Evolutionary conservation across 1,140 invertebrate species (phyloP), one percentile per base, ranked within the genome.

Genomic region (Caerostris darwini): DNA sequence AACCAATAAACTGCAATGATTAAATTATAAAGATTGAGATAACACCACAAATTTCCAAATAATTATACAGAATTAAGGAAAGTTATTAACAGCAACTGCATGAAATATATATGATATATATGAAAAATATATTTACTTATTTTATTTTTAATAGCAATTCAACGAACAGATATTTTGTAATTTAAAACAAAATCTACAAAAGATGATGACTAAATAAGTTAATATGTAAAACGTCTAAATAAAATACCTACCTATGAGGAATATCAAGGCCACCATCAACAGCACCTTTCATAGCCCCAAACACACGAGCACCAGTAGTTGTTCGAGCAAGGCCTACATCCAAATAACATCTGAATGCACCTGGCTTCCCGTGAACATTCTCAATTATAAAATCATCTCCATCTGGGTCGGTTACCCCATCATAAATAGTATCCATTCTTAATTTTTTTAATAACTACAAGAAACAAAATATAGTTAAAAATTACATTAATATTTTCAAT

Each of bases 241-340:
- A 34, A 34, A 34, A 34, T 34, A 34, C 34, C 97, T 34, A 34
- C 34, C 97, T 97, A 96, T 99, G 99, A 94, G 99, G 99, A 95
- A 99, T 99, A 96, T 99, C 99, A 4, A 99, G 97, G 90, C 99
- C 99, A 94, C 99, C 99, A 97, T 99, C 99, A 94, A 99, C 99
- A 95, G 99, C 99, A 95, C 99, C 99, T 96, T 99, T 99, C 98
- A 99, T 98, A 53, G 98, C 99, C 95, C 98, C 99, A 96, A 99
- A 99, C 57, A 99, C 97, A 95, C 98, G 97, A 87, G 99, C 99
- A 95, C 99, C 99, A 95, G 99, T 99, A 90, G 98, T 99, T 85
- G 99, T 99, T 94, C 99, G 97, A 95, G 98, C 98, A 61, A 99
- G 97, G 96, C 99, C 99, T 94, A 99, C 98, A 96, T 99, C 99